Base-by-base conservation (phyloP, 2,113 vertebrate genomes). In the Sorex fumeus region DNA sequence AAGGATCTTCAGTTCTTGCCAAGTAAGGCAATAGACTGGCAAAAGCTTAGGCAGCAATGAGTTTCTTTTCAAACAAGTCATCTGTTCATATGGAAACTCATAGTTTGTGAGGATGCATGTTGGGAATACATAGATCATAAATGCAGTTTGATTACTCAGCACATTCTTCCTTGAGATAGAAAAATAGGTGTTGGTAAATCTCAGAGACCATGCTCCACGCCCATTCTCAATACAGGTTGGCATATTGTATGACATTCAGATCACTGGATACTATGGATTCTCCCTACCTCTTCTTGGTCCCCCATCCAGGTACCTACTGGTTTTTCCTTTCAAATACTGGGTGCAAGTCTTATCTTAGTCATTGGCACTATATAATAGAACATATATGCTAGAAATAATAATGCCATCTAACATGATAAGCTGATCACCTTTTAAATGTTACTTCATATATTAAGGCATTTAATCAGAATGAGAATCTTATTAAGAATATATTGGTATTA, bases 61-160 rank as follows among this genome's bases (percentile, higher is more conserved):
- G 45, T 69, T 67, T 57, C 34, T 82, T 69, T 90, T 62, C 76
- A 77, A 93, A 93, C 53, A 91, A 25, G 93, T 16, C 15, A 87
- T 12, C 3, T 75, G 18, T 85, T 91, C n/a, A 77, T 66, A 75
- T 40, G 27, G 21, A 4, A 82, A n/a, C 32, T 80, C 11, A 15
- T 0, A 94, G 40, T 40, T 40, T 40, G 40, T 40, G 40, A 40
- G 40, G n/a, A 16, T 71, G 43, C 40, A 21, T 78, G 30, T 70
- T 93, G 6, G 13, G 79, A 60, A 8, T 40, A n/a, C 70, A 60
- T 27, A 92, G 45, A 80, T 11, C 28, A n/a, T 32, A 32, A 30
- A 7, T 27, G 66, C 28, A 66, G 7, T 2, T 80, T 45, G 40
- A 28, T 87, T 10, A 79, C 62, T 1, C 47, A 66, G 27, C 69